Evolutionary conservation across 2,113 vertebrate species (phyloP).

Genomic region (Fulica atra): DNA sequence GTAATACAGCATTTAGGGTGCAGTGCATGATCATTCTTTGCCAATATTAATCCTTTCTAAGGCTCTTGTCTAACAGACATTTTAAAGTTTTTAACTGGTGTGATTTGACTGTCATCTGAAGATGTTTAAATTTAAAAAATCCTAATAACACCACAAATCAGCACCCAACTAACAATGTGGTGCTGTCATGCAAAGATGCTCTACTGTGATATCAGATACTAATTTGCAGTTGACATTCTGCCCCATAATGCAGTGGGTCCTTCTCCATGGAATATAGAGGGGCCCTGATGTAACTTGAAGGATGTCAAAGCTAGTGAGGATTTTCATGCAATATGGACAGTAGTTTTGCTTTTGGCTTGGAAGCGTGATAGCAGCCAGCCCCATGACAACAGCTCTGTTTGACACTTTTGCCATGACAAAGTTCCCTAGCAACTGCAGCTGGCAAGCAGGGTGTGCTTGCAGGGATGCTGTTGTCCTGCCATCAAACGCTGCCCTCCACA

Average conservation of each 20-base stretch:
- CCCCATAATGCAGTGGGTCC: background rate
- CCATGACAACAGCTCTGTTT: background rate
- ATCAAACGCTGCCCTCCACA: rapidly evolving
- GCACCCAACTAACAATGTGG: background rate
- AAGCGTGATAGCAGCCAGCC: background rate
- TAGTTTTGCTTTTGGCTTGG: background rate
- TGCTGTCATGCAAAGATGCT: background rate
- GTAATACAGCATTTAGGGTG: background rate
- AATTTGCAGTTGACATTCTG: background rate
- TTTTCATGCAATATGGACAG: rapidly evolving
- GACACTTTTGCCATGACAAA: background rate
- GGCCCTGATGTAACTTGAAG: background rate
- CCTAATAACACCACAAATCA: background rate
- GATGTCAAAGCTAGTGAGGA: background rate
- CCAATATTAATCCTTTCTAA: background rate
- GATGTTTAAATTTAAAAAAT: background rate
- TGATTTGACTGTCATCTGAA: background rate
- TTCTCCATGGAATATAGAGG: background rate
- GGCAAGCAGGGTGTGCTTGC: background rate
- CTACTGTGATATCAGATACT: background rate
- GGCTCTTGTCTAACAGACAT: background rate
- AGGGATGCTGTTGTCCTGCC: background rate
- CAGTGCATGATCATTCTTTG: background rate
- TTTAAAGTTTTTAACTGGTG: background rate
- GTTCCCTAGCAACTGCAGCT: background rate